Conservation (phyloP, 2,113 vertebrate species). For the Lampris incognitus region DNA sequence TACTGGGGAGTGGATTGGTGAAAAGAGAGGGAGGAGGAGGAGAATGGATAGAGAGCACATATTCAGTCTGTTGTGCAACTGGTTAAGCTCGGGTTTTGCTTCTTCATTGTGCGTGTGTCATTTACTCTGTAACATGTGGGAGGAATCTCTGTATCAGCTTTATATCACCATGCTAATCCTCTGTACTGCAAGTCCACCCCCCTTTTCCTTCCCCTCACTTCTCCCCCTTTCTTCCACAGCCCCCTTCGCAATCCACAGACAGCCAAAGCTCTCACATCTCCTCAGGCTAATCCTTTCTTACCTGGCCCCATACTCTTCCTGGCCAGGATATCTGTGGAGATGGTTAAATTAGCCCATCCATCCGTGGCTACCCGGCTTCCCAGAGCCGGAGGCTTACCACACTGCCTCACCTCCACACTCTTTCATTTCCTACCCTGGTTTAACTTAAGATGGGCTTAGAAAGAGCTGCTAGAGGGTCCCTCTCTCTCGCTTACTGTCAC, state of each 20-base stretch:
- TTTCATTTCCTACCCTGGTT: background rate
- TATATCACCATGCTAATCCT: constrained; percentile 53
- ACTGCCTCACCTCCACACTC: constrained; percentile 1
- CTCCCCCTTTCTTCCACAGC: constrained; percentile 4
- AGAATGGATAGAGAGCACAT: background rate
- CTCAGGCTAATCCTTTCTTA: constrained; percentile 30
- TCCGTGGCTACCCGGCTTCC: constrained; percentile 23
- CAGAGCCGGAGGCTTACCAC: constrained; percentile 12
- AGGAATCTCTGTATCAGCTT: constrained; percentile 37
- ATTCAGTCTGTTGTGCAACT: background rate
- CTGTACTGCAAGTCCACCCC: constrained; percentile 14
- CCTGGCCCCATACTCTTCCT: constrained; percentile 16
- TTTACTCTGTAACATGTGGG: constrained; percentile 19
- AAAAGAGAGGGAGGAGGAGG: background rate
- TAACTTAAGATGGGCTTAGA: constrained; percentile 9
- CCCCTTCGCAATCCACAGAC: constrained; percentile 13
- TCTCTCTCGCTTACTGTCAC: background rate
- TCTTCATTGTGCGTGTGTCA: constrained; percentile 30
- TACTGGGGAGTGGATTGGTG: background rate
- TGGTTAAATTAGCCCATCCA: constrained; percentile 46
- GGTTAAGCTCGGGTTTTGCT: background rate
- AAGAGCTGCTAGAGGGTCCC: background rate
- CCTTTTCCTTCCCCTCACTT: background rate
- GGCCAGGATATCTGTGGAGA: constrained; percentile 46
- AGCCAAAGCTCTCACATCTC: constrained; percentile 29